Base-by-base conservation (phyloP, 2,113 vertebrate genomes). In the Ia io region DNA sequence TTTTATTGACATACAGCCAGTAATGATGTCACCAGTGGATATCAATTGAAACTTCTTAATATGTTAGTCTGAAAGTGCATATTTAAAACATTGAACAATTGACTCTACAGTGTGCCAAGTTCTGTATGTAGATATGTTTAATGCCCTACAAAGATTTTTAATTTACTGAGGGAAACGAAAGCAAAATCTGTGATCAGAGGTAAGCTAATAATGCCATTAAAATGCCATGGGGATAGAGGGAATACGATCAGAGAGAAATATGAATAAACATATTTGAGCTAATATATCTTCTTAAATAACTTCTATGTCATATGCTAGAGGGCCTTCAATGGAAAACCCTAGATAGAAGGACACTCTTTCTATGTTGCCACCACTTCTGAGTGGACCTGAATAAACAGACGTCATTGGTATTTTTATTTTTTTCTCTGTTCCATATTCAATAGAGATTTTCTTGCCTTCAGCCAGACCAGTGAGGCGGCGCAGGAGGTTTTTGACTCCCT, bases 301-400 rank as follows among this genome's bases (percentile, higher is more conserved):
- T 94, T 97, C 74, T 90, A 88, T 97, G 42, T 98, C 97, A 89
- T 97, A 98, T 88, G 98, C 98, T 84, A 98, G 94, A 71, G 97
- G 97, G 9, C 98, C 98, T 95, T 96, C 97, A 25, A 98, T 97
- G 30, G 98, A 98, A 97, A 98, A 98, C 3, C 96, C 97, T 63
- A 98, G 92, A 73, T 97, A 98, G 93, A 98, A 98, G 40, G 98
- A 97, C 35, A 98, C 97, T 79, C 91, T 95, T 94, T 97, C 84
- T 93, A 97, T 97, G 65, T 97, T 97, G 65, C 92, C 93, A 11
- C 97, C 98, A 51, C 97, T 98, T 95, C 97, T 96, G 67, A 96
- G 82, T 16, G 73, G 51, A 13, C 76, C 95, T 32, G 97, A 97
- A 69, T 97, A 90, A 93, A 96, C 97, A 65, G 98, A 97, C 10